phyloP scores from a whole-genome alignment of 2,797 vertebrate genomes.

The Graptemys geographica region DNA sequence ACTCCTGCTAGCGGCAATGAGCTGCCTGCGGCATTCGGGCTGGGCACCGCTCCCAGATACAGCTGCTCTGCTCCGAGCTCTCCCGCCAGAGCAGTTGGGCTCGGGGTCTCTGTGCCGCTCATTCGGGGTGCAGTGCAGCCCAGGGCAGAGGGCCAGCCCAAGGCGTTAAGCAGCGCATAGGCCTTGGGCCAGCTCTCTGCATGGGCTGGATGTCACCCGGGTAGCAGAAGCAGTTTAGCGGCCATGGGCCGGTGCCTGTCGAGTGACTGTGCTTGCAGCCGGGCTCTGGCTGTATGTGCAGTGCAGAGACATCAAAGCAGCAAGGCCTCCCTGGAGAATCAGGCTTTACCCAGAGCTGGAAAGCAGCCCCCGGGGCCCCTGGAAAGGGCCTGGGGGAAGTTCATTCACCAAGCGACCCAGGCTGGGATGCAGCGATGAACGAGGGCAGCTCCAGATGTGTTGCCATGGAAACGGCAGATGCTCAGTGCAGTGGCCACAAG shows the following conservation, averaged over 20 bases:
- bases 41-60: not conserved
- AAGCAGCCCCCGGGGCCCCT: not conserved
- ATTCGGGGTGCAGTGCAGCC: not conserved
- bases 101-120: rapidly evolving
- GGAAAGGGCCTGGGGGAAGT: not conserved
- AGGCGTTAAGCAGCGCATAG: not conserved
- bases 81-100: rapidly evolving
- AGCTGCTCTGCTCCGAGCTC: not conserved
- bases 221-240: not conserved
- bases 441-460: not conserved
- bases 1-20: not conserved
- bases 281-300: not conserved
- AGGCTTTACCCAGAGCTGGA: not conserved
- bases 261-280: rapidly evolving
- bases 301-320: not conserved
- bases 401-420: not conserved
- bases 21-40: not conserved
- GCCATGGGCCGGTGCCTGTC: rapidly evolving
- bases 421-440: rapidly evolving
- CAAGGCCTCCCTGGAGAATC: too few relatives aligned
- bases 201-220: not conserved
- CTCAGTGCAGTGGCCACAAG: not conserved
- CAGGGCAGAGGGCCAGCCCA: too few relatives aligned
- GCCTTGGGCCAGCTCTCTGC: not conserved
- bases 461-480: not conserved